Evolutionary conservation across 2,113 vertebrate genomes (phyloP).

Genomic region (Megaceryle maxima): DNA sequence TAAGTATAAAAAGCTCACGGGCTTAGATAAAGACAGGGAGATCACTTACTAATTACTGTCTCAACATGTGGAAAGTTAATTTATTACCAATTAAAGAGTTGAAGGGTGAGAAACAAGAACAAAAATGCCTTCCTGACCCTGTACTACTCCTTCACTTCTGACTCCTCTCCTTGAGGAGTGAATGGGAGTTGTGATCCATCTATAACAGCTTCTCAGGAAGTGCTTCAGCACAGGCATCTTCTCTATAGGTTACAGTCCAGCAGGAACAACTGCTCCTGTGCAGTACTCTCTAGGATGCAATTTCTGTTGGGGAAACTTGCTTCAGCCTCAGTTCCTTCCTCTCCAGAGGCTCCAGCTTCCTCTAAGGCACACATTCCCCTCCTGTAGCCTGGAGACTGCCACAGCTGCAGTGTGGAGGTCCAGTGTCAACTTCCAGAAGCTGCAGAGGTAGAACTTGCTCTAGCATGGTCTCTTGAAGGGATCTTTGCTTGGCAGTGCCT

Average conservation of each 20-base stretch:
- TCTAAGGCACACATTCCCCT: not conserved
- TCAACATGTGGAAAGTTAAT: fast-evolving
- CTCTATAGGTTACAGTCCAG: not conserved
- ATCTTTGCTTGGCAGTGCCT: fast-evolving
- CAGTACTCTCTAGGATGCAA: not conserved
- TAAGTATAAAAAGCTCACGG: not conserved
- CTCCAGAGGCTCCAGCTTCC: not conserved
- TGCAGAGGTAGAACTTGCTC: not conserved
- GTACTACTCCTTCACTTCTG: not conserved
- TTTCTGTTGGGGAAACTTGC: not conserved
- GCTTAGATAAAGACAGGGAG: not conserved
- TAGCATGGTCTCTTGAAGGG: fast-evolving
- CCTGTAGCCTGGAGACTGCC: not conserved
- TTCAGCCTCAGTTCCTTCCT: not conserved
- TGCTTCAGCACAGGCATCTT: too few relatives aligned
- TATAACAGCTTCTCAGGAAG: fast-evolving
- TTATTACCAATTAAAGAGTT: not conserved
- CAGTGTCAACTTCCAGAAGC: not conserved
- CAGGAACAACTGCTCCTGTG: not conserved
- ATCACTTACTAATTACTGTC: not conserved
- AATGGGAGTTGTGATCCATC: not conserved
- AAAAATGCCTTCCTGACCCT: not conserved
- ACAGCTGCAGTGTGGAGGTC: not conserved
- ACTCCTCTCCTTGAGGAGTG: too few relatives aligned
- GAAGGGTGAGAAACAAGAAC: not conserved